Evolutionary conservation across 2,797 vertebrate genomes (phyloP).

Genomic region (Melanotaenia trifasciata): DNA sequence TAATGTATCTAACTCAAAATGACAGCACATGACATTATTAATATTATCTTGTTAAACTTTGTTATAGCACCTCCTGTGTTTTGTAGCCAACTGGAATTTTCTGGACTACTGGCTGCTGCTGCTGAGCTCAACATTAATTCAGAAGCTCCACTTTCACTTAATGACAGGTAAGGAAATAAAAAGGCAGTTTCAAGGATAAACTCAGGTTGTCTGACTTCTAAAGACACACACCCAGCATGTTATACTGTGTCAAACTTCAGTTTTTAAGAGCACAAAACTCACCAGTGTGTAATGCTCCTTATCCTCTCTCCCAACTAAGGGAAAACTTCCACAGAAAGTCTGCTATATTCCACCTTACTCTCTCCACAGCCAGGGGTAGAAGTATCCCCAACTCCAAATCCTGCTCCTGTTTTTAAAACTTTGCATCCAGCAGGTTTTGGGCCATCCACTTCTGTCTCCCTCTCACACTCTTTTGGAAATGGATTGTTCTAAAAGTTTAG

Average conservation of each 20-base stretch:
- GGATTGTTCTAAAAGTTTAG: conserved; percentile 85
- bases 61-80: conserved; percentile 10
- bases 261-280: conserved; percentile 57
- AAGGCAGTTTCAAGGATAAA: not conserved
- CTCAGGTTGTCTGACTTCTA: not conserved
- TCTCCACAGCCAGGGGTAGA: conserved; percentile 46
- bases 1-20: conserved; percentile 4
- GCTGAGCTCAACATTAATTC: conserved; percentile 51
- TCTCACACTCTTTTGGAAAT: conserved; percentile 82
- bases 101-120: conserved; percentile 34
- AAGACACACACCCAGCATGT: conserved; percentile 14
- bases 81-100: conserved; percentile 39
- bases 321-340: conserved; percentile 63
- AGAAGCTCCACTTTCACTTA: conserved; percentile 62
- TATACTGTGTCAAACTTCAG: conserved; percentile 37
- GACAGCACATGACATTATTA: conserved; percentile 14
- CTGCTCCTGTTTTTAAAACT: conserved; percentile 65
- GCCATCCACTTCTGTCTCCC: conserved; percentile 78
- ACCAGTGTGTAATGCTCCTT: conserved; percentile 66
- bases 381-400: conserved; percentile 76
- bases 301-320: conserved; percentile 48
- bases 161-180: conserved; percentile 63
- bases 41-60: conserved; percentile 27
- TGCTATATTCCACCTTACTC: conserved; percentile 77
- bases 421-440: conserved; percentile 76